Base-by-base conservation (phyloP, 2,797 vertebrate genomes). In the Pseudotriccus pelzelni region DNA sequence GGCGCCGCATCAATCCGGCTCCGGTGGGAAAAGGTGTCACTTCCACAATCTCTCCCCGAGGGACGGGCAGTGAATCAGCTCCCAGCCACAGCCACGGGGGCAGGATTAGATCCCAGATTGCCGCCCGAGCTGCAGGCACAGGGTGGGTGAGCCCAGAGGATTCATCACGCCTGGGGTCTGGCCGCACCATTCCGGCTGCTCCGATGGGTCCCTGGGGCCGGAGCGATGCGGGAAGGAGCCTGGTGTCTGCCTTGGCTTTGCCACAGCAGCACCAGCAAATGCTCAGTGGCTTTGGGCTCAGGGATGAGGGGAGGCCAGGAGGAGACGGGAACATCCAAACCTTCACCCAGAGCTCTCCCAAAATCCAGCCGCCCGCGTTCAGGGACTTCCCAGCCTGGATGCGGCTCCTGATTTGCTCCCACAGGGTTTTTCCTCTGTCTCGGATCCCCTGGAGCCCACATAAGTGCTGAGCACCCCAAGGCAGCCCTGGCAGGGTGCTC, bases 211-310 rank as follows among this genome's bases (percentile, higher is more conserved):
- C 5, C 4, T 1, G 56, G 25, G 28, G 56, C n/a, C 6, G 5
- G 14, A 39, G 23, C 0, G 1, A 83, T 12, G 24, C 3, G 36
- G 10, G 27, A 49, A 63, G 49, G 49, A 75, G 56, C 7, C 43
- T 18, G 52, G 37, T 12, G 64, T 49, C 56, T 20, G 6, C 12
- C 13, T 17, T 1, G 19, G 47, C 25, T 68, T 18, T 50, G 62
- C 25, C 5, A 0, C 44, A 43, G 81, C 49, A 91, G 78, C 59
- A 27, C 27, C 4, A 0, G 85, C 85, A 75, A 55, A 76, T 1
- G 1, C 37, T 27, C 17, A 0, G 5, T 4, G 36, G 74, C 9
- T 64, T 25, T 0, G 1, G 30, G 34, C 15, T 17, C 2, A 4
- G 78, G 22, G 15, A 24, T 0, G 0, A 46, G 34, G 64, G 52